Base-by-base conservation (phyloP, 2,888 invertebrate species). In the Ectropis crepuscularia region DNA sequence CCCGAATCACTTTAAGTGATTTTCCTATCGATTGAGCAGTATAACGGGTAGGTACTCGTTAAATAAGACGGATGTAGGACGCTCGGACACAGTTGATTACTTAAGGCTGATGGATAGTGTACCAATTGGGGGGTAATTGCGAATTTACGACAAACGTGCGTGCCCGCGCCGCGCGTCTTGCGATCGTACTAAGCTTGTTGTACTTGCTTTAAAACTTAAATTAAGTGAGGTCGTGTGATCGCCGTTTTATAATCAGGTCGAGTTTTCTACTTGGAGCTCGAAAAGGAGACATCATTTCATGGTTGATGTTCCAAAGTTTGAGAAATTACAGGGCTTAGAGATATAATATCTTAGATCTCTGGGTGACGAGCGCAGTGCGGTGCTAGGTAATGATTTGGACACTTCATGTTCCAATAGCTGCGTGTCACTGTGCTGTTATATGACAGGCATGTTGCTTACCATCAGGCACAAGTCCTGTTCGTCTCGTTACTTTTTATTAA, bases 21-120 rank as follows among this genome's bases (percentile, higher is more conserved):
- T 83, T 85, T 81, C 79, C 74, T 74, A 83, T 86, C 80, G 83
- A 85, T 84, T 82, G 76, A 79, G 76, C 78, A 57, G 65, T 65
- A 66, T 67, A 66, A 70, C 65, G 65, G 76, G 71, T 73, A 78
- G 76, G 71, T 73, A 78, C 78, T 79, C 75, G 76, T 81, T 81
- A 79, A 81, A 79, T 80, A 81, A 81, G 76, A 77, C 77, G 75
- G 75, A 82, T 81, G 79, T 81, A 80, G 79, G 79, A 78, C 80
- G 75, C 73, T 63, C 69, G 74, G 74, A 75, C 75, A 72, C 71
- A 70, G 65, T 72, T 74, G 75, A 80, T 79, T 79, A 79, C 75
- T 78, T 75, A 72, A 70, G 70, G 68, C 69, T 74, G 70, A 76
- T 74, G 74, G 72, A 74, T 73, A 72, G 69, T 65, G 63, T 69